phyloP scores from a whole-genome alignment of 2,113 vertebrate genomes.

The Clarias gariepinus region DNA sequence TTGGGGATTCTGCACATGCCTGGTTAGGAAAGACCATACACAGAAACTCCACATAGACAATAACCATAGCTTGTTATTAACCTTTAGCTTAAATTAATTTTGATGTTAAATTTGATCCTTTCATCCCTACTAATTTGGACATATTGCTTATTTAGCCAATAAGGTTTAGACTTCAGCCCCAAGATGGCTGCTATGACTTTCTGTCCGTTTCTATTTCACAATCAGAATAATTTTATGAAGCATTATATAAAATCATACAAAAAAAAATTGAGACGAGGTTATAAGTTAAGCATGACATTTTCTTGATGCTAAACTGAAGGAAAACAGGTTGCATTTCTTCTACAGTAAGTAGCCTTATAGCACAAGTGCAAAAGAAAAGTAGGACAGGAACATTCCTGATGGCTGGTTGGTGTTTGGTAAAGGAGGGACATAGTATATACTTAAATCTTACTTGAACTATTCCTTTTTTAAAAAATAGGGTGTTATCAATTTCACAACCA shows the following conservation, averaged over 20 bases:
- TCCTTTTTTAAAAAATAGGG: background rate
- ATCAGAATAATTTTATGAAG: no score
- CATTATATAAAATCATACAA: no score
- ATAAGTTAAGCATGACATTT: background rate
- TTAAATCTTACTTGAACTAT: background rate
- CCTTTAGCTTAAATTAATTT: background rate
- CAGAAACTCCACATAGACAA: background rate
- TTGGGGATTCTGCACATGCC: background rate
- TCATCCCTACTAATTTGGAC: background rate
- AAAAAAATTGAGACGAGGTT: background rate
- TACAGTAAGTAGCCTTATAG: background rate
- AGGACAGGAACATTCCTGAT: background rate
- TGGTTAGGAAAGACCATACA: background rate
- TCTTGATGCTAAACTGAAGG: background rate
- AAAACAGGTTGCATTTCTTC: background rate
- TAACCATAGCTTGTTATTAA: background rate
- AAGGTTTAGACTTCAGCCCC: background rate
- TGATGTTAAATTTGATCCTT: background rate
- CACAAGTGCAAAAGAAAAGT: background rate
- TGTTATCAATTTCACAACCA: background rate
- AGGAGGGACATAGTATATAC: background rate
- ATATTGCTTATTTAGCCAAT: background rate
- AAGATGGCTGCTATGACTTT: background rate
- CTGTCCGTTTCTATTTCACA: background rate
- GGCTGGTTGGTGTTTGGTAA: background rate